A percentile compares a stretch with the other conserved stretches of the same genome.
These are phyloP conservation scores for Sycobia sp. DNA, from an alignment of 1,140 invertebrate genomes.

Conservation along the genomic window DNA sequence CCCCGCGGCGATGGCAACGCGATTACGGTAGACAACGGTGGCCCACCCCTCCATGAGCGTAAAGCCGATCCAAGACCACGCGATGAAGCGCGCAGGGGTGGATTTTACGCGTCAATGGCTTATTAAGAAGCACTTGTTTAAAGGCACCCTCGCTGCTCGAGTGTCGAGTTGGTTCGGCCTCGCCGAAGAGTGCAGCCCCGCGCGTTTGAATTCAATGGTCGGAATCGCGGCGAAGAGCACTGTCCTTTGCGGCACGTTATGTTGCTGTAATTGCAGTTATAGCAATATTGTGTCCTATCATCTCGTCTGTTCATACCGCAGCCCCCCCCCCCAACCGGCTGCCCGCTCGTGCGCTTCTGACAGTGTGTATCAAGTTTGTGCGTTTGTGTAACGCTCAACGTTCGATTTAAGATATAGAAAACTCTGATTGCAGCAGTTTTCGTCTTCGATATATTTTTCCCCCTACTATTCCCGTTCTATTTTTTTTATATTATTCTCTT, in stretches of 20 bases:
- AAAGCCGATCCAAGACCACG: background rate
- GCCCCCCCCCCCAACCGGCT: slow-evolving; percentile 3
- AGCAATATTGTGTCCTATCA: slow-evolving; percentile 63
- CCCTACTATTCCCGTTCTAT: background rate
- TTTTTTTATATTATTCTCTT: background rate
- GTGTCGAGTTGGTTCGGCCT: no score
- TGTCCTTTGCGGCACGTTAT: slow-evolving; percentile 49
- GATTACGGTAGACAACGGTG: no score
- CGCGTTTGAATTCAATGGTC: no score
- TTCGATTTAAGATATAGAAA: slow-evolving; percentile 47
- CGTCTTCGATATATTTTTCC: background rate
- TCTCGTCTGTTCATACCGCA: slow-evolving; percentile 42
- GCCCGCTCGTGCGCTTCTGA: slow-evolving; percentile 14
- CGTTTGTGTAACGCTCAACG: slow-evolving; percentile 48
- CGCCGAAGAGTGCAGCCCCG: no score
- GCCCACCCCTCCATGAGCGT: no score
- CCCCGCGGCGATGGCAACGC: no score
- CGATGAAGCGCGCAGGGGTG: no score
- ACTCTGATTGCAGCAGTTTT: slow-evolving; percentile 7
- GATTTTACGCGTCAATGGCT: slow-evolving; percentile 58
- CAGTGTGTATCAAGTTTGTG: slow-evolving; percentile 51
- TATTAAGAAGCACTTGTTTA: slow-evolving; percentile 64
- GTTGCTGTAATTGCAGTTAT: slow-evolving; percentile 62
- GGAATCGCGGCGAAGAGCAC: slow-evolving; percentile 33
- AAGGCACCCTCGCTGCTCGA: slow-evolving; percentile 53